Evolutionary conservation across 2,113 vertebrate species (phyloP).

Genomic region (Salvelinus namaycush): DNA sequence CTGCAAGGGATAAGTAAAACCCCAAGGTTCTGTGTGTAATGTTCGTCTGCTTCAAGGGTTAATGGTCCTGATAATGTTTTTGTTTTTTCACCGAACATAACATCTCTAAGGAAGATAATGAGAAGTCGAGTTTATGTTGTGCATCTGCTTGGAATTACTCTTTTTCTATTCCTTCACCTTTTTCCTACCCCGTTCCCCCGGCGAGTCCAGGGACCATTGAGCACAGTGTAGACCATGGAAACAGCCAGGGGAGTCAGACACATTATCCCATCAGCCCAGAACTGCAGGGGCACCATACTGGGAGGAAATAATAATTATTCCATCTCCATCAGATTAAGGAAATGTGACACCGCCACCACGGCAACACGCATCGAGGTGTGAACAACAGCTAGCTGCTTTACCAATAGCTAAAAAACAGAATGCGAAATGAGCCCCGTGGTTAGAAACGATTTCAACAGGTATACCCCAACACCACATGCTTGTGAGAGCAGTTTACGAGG

Average conservation of each 20-base stretch:
- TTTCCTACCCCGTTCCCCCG: conserved; percentile 4
- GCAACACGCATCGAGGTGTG: no score
- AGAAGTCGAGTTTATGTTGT: no score
- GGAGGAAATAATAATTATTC: conserved; percentile 24
- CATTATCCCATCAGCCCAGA: no score
- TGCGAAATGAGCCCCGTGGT: no score
- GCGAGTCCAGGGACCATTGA: conserved; percentile 35
- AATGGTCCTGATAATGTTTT: no score
- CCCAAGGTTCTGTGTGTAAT: background rate
- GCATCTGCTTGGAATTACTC: no score
- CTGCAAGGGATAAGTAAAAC: background rate
- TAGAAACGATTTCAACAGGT: no score
- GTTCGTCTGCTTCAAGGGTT: no score
- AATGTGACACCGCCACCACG: background rate
- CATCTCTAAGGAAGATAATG: no score
- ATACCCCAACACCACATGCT: no score
- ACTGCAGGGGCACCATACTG: background rate
- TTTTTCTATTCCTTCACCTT: no score
- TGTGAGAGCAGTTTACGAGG: conserved; percentile 53
- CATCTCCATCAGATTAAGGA: conserved; percentile 25
- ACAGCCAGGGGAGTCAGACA: background rate
- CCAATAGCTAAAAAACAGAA: conserved; percentile 6
- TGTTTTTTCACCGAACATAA: no score
- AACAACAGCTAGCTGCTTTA: conserved; percentile 26
- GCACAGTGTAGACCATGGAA: background rate